Conservation (phyloP, 2,888 invertebrate species). For the Calliopum simillimum region DNA sequence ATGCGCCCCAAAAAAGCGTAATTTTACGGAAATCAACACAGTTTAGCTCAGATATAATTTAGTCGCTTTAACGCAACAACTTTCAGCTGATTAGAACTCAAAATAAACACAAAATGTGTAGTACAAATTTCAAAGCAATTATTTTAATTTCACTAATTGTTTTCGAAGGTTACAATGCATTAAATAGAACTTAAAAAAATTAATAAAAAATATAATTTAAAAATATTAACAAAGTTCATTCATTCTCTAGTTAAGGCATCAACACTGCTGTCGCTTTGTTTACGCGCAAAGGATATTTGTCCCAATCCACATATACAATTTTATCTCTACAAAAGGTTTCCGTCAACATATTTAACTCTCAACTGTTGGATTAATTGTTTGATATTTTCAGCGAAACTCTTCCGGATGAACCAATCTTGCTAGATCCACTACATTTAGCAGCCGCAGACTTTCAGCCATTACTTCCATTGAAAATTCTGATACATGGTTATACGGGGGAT, state of each 20-base stretch:
- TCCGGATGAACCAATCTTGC: conserved; percentile 58
- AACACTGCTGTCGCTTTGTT: conserved; percentile 40
- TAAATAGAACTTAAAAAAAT: too few relatives aligned
- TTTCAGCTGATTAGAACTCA: too few relatives aligned
- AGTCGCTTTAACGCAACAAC: too few relatives aligned
- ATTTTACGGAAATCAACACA: too few relatives aligned
- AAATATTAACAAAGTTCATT: too few relatives aligned
- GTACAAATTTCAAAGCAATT: conserved; percentile 7
- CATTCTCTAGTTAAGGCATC: too few relatives aligned
- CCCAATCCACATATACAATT: conserved; percentile 73
- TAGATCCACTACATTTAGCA: conserved; percentile 59
- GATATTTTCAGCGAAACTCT: conserved; percentile 38
- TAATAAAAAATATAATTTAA: too few relatives aligned
- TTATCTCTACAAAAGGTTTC: conserved; percentile 74
- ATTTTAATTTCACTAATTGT: background rate
- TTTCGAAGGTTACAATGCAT: background rate
- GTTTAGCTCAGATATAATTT: too few relatives aligned
- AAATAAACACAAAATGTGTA: too few relatives aligned
- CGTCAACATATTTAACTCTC: background rate
- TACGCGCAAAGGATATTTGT: conserved; percentile 63
- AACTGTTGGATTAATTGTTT: background rate
- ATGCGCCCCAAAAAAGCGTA: too few relatives aligned
- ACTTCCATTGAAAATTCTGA: conserved; percentile 71
- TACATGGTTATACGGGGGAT: conserved; percentile 74
- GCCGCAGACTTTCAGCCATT: conserved; percentile 52